Evolutionary conservation across 2,113 vertebrate species (phyloP).

Genomic region (Motacilla tschutschensis): DNA sequence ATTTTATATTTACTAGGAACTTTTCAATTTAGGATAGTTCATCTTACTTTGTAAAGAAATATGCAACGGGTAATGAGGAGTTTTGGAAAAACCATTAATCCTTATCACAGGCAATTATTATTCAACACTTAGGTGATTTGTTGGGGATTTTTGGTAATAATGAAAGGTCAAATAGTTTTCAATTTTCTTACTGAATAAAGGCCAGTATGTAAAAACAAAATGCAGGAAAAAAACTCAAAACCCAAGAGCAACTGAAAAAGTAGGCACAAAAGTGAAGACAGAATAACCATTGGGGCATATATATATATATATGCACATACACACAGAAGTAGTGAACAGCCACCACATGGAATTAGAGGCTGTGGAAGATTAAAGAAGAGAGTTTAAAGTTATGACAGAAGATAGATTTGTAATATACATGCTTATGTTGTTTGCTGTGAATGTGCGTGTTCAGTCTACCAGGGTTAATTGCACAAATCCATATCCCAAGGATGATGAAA

Average conservation of each 20-base stretch:
- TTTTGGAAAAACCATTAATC: neutral
- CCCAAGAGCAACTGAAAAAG: neutral
- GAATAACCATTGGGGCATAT: neutral
- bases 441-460: neutral
- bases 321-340: neutral
- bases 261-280: neutral
- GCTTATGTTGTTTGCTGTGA: neutral
- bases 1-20: neutral
- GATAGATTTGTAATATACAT: neutral
- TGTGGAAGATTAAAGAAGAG: neutral
- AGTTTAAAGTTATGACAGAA: neutral
- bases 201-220: neutral
- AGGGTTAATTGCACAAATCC: neutral
- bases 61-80: neutral
- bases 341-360: neutral
- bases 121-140: neutral
- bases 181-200: neutral
- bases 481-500: neutral
- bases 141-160: neutral
- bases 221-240: fast-evolving
- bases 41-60: neutral
- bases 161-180: neutral
- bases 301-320: neutral
- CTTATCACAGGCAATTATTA: neutral
- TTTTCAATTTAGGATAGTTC: neutral